Evolutionary conservation across 2,888 invertebrate genomes (phyloP).

Genomic region (Hirudinaria manillensis): DNA sequence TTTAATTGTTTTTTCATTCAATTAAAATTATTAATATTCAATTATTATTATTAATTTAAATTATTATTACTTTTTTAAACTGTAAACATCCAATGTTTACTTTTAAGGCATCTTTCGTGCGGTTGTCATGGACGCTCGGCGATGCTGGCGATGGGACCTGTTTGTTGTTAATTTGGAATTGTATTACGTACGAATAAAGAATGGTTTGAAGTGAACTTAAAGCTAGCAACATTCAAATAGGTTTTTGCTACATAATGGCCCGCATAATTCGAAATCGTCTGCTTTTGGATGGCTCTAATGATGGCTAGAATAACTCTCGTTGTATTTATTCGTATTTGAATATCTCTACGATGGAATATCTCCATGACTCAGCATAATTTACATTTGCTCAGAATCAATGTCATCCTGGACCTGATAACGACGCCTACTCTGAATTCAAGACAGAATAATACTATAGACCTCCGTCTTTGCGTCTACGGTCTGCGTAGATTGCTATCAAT

Average conservation of each 20-base stretch:
- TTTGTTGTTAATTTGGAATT: not conserved
- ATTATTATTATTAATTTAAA: not conserved
- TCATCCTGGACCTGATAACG: too few species aligned
- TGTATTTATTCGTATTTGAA: not conserved
- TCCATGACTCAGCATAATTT: too few species aligned
- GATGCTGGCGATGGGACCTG: not conserved
- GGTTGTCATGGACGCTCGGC: not conserved
- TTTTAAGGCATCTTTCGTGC: not conserved
- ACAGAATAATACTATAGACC: too few species aligned
- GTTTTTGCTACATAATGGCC: not conserved
- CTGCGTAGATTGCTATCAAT: too few species aligned
- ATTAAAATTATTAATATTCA: not conserved
- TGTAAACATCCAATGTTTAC: not conserved
- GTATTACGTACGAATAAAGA: not conserved
- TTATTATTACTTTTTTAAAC: not conserved
- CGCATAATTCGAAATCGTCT: not conserved
- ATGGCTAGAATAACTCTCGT: not conserved
- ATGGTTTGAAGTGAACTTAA: not conserved
- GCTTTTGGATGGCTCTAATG: not conserved
- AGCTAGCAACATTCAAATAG: not conserved
- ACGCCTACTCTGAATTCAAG: too few species aligned
- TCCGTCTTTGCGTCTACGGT: too few species aligned
- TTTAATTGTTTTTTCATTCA: not conserved
- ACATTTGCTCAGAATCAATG: too few species aligned
- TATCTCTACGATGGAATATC: too few species aligned